phyloP scores from a whole-genome alignment of 2,113 vertebrate species.

The Lucifuga dentata region DNA sequence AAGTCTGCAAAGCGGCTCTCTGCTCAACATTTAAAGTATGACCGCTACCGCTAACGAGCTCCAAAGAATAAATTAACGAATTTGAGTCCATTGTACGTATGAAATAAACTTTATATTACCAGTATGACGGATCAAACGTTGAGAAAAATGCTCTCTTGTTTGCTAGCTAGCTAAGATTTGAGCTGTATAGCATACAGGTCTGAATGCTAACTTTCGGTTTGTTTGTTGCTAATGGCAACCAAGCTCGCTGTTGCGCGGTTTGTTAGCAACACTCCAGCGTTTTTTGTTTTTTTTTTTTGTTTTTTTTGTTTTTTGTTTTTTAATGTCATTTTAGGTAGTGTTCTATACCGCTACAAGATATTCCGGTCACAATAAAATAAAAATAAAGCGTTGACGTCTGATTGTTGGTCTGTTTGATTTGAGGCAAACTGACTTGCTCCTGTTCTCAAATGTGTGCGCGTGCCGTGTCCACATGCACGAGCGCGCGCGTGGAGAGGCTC shows the following conservation, averaged over 20 bases:
- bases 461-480: no score
- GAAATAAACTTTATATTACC: neutral
- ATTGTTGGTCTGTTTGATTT: constrained; percentile 4
- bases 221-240: constrained; percentile 64
- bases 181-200: neutral
- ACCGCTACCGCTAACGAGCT: constrained; percentile 85
- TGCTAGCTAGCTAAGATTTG: neutral
- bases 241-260: constrained; percentile 25
- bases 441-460: neutral
- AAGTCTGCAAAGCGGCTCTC: constrained; percentile 84
- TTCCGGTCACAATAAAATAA: neutral
- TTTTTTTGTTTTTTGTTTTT: neutral
- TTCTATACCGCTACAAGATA: neutral
- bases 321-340: neutral
- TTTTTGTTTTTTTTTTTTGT: no score
- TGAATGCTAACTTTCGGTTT: neutral
- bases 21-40: constrained; percentile 85
- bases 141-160: no score
- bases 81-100: constrained; percentile 82
- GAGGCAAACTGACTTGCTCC: no score
- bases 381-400: neutral
- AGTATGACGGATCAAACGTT: no score
- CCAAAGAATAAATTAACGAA: constrained; percentile 81
- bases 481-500: no score
- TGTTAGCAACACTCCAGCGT: constrained; percentile 32